Base-by-base conservation (phyloP, 2,888 invertebrate species). In the Caenorhabditis macrosperma region DNA sequence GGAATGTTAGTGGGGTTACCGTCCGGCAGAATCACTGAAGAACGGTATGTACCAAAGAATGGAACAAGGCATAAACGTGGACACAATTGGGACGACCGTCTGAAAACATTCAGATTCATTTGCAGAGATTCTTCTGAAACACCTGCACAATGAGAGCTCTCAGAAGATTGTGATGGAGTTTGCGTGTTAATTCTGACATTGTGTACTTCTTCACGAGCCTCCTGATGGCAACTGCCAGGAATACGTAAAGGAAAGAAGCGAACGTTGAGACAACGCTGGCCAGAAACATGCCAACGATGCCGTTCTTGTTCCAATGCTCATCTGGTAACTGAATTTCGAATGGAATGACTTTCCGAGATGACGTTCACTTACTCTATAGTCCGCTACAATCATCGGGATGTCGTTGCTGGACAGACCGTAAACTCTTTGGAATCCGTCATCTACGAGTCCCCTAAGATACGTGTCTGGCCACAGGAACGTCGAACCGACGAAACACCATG, bases 1-100 rank as follows among this genome's bases (percentile, higher is more conserved):
- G n/a, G n/a, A n/a, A n/a, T n/a, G n/a, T n/a, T n/a, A n/a, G n/a
- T n/a, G n/a, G 24, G 38, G 28, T 66, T 1, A 69, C 41, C 22
- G 30, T 71, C 69, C 52, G 60, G 38, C 41, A 5, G 12, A 6
- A 41, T 52, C 52, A 20, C 60, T 28, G n/a, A 22, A 22, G 4
- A 71, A 10, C 9, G 71, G 71, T n/a, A 48, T 20, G 44, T 20
- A 54, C 71, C 71, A 71, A 7, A 63, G 33, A 41, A 71, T 33
- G 10, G 63, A 38, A 20, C 71, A 71, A n/a, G 71, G 71, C 41
- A 71, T 30, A 46, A 38, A 33, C 17, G 71, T 63, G 24, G 33
- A 35, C 1, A 44, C 10, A 10, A 71, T 20, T 12, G 71, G 71
- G 22, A 71, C 12, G 7, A 63, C 17, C 24, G 71, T 71, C 17